Percentiles rank a stretch among this genome's conserved stretches.
Evolutionary conservation across 2,888 invertebrate species (phyloP).

Genomic region (Rhagonycha fulva): DNA sequence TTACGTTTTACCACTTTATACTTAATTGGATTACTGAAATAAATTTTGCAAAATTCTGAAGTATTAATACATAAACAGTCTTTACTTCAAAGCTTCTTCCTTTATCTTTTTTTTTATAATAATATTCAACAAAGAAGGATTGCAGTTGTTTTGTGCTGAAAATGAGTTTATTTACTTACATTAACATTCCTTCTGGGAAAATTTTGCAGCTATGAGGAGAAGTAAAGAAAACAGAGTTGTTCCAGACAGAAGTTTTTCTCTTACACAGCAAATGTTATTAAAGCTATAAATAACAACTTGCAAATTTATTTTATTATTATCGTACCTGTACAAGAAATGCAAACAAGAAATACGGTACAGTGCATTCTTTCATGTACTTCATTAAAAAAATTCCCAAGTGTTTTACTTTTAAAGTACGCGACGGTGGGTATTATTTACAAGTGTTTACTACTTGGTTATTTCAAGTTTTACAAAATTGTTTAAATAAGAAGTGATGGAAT

Average conservation of each 20-base stretch:
- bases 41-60: background rate
- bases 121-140: background rate
- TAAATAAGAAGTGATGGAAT: constrained; percentile 9
- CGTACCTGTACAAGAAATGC: background rate
- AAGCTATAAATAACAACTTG: background rate
- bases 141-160: background rate
- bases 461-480: background rate
- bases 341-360: background rate
- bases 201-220: background rate
- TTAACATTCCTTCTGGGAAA: background rate
- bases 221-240: background rate
- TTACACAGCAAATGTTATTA: background rate
- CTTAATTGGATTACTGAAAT: background rate
- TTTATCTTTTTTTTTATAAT: background rate
- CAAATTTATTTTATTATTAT: background rate
- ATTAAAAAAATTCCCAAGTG: background rate
- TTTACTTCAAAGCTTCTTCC: too few species aligned
- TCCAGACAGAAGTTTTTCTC: background rate
- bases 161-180: background rate
- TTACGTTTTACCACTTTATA: background rate
- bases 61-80: background rate
- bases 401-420: background rate
- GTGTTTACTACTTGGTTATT: background rate
- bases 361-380: background rate
- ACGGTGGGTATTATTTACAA: background rate